Base-by-base conservation (phyloP, 2,888 invertebrate species). In the Masnerella sp. region DNA sequence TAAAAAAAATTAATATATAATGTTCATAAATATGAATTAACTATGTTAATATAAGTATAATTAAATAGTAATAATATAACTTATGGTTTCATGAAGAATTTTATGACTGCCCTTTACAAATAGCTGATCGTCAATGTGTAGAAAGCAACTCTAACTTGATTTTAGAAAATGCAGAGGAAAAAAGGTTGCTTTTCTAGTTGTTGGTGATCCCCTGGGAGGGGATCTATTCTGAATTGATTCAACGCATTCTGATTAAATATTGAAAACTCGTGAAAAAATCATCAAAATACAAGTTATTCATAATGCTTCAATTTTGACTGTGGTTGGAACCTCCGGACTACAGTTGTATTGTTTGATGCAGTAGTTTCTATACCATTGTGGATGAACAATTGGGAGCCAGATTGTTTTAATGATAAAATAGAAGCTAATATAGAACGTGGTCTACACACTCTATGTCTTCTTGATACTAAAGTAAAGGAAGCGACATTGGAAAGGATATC, bases 391-490 rank as follows among this genome's bases (percentile, higher is more conserved):
- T 99, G 98, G 98, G 91, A 93, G 87, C 99, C 99, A 1, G 95
- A 96, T 78, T 98, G 98, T 88, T 99, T 97, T 88, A 97, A 94
- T 88, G 94, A 96, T 79, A 98, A 97, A 90, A 97, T 99, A 79
- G 87, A 91, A 71, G 90, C 90, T 20, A 99, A 99, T 88, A 92
- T 91, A 83, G 89, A 90, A 68, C 92, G 94, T 85, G 95, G 95
- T 75, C 90, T 98, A 82, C 99, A 99, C 84, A 99, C 99, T 0
- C 90, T 99, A 9, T 99, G 99, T 88, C 90, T 99, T 89, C 81
- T 90, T 92, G 99, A 99, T 89, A 99, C 99, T 70, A 98, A 98
- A 90, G 96, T 99, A 0, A 99, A 98, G 88, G 99, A 99, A 88
- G 98, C 98, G 74, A 96, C 97, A 17, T 90, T 95, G 77, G 98